phyloP scores from a whole-genome alignment of 64 coral and sea anemone genomes.

The Dendronephthya gigantea region DNA sequence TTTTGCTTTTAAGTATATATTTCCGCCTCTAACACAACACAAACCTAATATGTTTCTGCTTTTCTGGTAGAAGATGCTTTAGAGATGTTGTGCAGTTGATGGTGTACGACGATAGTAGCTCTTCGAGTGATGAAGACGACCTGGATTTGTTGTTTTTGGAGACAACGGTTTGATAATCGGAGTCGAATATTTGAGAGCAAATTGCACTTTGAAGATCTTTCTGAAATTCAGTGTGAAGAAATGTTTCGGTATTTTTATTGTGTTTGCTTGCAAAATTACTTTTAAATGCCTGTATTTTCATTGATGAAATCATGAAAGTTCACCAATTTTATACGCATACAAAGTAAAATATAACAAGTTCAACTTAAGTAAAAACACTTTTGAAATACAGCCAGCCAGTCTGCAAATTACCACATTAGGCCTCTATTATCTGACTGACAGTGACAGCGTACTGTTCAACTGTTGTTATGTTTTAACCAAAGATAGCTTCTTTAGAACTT shows the following conservation, averaged over 20 bases:
- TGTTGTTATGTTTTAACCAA: not conserved
- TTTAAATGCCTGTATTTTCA: not conserved
- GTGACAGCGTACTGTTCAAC: not conserved
- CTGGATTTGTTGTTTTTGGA: constrained; percentile 22
- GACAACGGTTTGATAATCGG: not conserved
- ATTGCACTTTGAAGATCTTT: constrained; percentile 7
- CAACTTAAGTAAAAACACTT: not conserved
- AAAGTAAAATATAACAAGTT: not conserved
- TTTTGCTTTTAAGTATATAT: not conserved
- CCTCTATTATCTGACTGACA: not conserved
- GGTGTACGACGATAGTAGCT: not conserved
- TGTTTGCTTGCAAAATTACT: constrained; percentile 4
- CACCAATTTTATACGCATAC: not conserved
- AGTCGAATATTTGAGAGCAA: constrained; percentile 3
- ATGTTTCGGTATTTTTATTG: constrained; percentile 8
- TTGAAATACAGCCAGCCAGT: no score
- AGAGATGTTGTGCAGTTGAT: not conserved
- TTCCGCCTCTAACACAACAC: not conserved
- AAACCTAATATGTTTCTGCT: not conserved
- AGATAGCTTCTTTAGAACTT: not conserved
- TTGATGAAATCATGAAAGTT: not conserved
- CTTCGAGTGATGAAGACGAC: constrained; percentile 6
- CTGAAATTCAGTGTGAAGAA: constrained; percentile 20
- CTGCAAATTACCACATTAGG: not conserved
- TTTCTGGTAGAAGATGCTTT: constrained; percentile 17